Conservation (phyloP, 2,888 invertebrate genomes). For the Plebejus melissa region DNA sequence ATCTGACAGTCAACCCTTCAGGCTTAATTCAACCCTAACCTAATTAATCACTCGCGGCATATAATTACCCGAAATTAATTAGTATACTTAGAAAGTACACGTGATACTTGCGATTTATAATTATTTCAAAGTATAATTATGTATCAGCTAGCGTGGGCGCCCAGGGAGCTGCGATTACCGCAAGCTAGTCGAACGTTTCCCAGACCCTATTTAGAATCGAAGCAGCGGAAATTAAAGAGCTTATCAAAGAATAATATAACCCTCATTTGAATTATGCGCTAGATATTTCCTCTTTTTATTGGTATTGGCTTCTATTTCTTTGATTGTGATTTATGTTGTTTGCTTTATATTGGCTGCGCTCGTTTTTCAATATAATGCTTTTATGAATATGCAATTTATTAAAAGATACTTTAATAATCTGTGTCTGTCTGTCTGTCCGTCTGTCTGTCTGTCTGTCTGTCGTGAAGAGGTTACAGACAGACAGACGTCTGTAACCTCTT, state of each 20-base stretch:
- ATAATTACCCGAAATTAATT: not conserved
- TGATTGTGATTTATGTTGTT: not conserved
- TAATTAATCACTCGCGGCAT: slow-evolving; percentile 10
- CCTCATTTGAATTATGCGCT: slow-evolving; percentile 25
- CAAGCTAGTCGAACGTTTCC: slow-evolving; percentile 19
- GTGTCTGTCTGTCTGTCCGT: too few species aligned
- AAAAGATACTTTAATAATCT: too few species aligned
- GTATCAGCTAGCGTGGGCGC: slow-evolving; percentile 19
- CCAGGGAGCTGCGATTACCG: slow-evolving; percentile 9
- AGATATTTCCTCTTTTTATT: not conserved
- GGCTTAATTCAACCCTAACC: not conserved
- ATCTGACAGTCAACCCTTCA: not conserved
- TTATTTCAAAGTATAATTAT: slow-evolving; percentile 16
- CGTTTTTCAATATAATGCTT: not conserved
- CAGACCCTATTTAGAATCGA: slow-evolving; percentile 19
- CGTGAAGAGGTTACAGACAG: too few species aligned
- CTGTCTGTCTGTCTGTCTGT: too few species aligned
- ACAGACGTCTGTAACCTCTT: too few species aligned
- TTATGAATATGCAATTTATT: not conserved
- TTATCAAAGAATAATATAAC: slow-evolving; percentile 25
- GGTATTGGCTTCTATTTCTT: slow-evolving; percentile 1
- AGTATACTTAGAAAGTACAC: not conserved
- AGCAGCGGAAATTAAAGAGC: slow-evolving; percentile 26
- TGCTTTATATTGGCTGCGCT: not conserved
- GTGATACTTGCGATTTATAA: slow-evolving; percentile 1